Base-by-base conservation (phyloP, 2,888 invertebrate genomes). In the Eustalomyia histrio region DNA sequence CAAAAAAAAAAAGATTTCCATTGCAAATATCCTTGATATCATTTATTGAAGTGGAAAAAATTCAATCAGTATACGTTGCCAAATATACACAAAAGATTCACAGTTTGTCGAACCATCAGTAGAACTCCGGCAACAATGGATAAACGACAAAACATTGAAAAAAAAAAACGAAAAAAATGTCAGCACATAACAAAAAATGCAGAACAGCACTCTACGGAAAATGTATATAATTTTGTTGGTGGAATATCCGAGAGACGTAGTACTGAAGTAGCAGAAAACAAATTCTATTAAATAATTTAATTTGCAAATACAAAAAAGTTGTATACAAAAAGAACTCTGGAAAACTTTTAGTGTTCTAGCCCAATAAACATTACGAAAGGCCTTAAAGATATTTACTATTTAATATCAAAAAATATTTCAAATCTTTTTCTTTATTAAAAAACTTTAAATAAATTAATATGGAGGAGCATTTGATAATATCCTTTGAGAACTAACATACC, bases 51-150 rank as follows among this genome's bases (percentile, higher is more conserved):
- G 87, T 86, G 89, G 88, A 88, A 88, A 86, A 86, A 88, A 88
- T 88, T 88, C 88, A 88, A 88, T 88, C 88, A 88, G 88, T 87
- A 88, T 88, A 87, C 88, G 88, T 87, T 86, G 87, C 88, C 88
- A 89, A 88, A 73, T 73, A 80, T 52, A 80, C 80, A 80, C 67
- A 80, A 80, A 80, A 80, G 76, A 76, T 68, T 76, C 58, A 58
- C 80, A 76, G 65, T 63, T 64, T 71, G 75, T 63, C 53, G 50
- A 76, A 76, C 64, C 76, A 71, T 64, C 58, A 61, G 53, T 47
- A 55, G 16, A 53, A 47, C 60, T 79, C 73, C 53, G 69, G 43
- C 60, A 78, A 74, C 79, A 79, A 79, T 75, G 61, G 55, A 55
- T 55, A 47, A 65, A 57, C 63, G 61, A 63, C 35, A 35, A 33